phyloP scores from a whole-genome alignment of 2,888 invertebrate species.

The Cinara cedri region DNA sequence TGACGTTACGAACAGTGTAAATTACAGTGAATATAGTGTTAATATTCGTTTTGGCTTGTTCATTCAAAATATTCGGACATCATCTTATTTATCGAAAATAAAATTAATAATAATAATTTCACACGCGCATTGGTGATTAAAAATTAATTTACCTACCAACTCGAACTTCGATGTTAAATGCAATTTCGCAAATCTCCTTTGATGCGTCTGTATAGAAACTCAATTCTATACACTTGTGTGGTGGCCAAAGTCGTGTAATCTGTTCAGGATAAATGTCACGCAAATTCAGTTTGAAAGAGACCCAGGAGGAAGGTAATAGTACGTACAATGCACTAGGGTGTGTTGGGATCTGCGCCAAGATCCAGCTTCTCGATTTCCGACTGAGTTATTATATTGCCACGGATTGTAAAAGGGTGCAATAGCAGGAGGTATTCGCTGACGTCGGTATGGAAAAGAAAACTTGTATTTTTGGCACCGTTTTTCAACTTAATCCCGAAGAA shows the following conservation, averaged over 20 bases:
- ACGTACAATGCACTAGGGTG: slow-evolving; percentile 38
- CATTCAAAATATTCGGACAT: too few species aligned
- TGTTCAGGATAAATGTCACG: slow-evolving; percentile 41
- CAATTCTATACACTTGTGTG: slow-evolving; percentile 22
- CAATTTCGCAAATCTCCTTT: neutral
- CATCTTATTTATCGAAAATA: too few species aligned
- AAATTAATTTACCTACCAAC: too few species aligned
- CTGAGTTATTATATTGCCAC: slow-evolving; percentile 46
- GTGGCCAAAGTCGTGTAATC: slow-evolving; percentile 47
- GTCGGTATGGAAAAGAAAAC: slow-evolving; percentile 45
- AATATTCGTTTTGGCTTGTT: too few species aligned
- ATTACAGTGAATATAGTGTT: too few species aligned
- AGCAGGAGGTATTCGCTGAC: slow-evolving; percentile 46
- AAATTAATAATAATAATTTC: too few species aligned
- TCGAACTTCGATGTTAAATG: too few species aligned
- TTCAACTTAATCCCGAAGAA: slow-evolving; percentile 46
- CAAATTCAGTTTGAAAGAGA: slow-evolving; percentile 50
- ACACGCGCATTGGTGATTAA: too few species aligned
- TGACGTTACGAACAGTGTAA: too few species aligned
- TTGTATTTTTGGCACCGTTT: slow-evolving; percentile 43
- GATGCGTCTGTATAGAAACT: neutral
- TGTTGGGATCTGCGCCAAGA: slow-evolving; percentile 48
- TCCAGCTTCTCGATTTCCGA: slow-evolving; percentile 45
- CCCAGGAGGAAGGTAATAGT: slow-evolving; percentile 39
- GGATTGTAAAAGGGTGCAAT: slow-evolving; percentile 30